Evolutionary conservation across 2,888 invertebrate species (phyloP).

Genomic region (Cryptus armator): DNA sequence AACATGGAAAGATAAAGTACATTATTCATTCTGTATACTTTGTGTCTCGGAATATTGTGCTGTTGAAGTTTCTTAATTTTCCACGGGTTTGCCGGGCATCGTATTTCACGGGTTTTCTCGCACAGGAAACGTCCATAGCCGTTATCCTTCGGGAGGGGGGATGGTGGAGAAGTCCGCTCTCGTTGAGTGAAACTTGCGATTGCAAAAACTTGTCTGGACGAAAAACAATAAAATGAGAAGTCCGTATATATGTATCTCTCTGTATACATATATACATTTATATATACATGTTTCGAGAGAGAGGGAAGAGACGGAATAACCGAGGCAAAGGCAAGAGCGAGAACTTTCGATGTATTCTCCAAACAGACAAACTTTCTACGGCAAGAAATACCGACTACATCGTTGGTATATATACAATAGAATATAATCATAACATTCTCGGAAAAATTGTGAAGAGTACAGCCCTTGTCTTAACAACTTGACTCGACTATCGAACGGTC

Average conservation of each 20-base stretch:
- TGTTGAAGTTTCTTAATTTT: conserved; percentile 63
- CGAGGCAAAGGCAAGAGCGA: conserved; percentile 35
- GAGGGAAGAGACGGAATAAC: conserved; percentile 24
- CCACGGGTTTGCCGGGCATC: conserved; percentile 42
- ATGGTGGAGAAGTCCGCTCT: conserved; percentile 58
- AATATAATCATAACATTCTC: conserved; percentile 22
- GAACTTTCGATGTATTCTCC: conserved; percentile 49
- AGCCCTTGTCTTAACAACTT: neutral
- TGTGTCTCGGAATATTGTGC: conserved; percentile 33
- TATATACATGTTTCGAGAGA: neutral
- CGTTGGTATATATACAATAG: neutral
- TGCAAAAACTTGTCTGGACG: conserved; percentile 80
- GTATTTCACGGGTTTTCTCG: conserved; percentile 68
- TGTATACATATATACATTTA: conserved; percentile 21
- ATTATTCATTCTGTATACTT: conserved; percentile 57
- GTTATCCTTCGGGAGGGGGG: conserved; percentile 69
- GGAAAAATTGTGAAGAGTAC: neutral
- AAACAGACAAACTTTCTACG: conserved; percentile 43
- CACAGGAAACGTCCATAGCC: conserved; percentile 71
- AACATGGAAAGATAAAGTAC: conserved; percentile 34
- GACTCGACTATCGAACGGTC: neutral
- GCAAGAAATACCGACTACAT: conserved; percentile 43
- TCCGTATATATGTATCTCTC: conserved; percentile 57
- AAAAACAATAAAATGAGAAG: conserved; percentile 72
- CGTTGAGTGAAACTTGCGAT: conserved; percentile 75